Conservation (phyloP, 2,113 vertebrate species). For the Anarrhichthys ocellatus region DNA sequence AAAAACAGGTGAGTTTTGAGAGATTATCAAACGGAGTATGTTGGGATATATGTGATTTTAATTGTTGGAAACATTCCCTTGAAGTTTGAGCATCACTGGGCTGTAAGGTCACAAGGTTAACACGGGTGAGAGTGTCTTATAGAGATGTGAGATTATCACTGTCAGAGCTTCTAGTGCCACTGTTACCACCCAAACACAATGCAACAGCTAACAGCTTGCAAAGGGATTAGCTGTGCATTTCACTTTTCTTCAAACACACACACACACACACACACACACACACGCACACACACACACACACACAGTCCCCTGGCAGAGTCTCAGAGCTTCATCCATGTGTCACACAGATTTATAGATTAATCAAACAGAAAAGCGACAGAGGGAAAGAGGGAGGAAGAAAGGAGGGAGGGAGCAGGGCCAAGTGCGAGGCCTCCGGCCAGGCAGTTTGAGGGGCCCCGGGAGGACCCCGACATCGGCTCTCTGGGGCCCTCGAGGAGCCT, state of each 20-base stretch:
- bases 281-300: conserved; percentile 29
- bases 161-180: conserved; percentile 39
- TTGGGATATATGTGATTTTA: neutral
- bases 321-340: conserved; percentile 68
- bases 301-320: conserved; percentile 50
- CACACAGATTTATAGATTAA: conserved; percentile 85
- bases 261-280: conserved; percentile 13
- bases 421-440: conserved; percentile 60
- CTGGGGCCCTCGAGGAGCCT: conserved; percentile 80
- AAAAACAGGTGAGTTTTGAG: no score
- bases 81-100: conserved; percentile 30
- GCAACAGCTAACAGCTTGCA: conserved; percentile 67
- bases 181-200: conserved; percentile 66
- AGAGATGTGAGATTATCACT: conserved; percentile 71
- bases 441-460: conserved; percentile 82
- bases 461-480: conserved; percentile 80
- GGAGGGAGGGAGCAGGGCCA: conserved; percentile 56
- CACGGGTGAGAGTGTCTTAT: conserved; percentile 33
- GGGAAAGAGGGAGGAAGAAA: conserved; percentile 55
- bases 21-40: neutral
- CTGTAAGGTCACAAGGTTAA: conserved; percentile 54
- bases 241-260: conserved; percentile 42
- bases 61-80: conserved; percentile 22
- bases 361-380: conserved; percentile 80
- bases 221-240: conserved; percentile 75